These are phyloP conservation scores for Tapirus indicus DNA, from an alignment of 2,797 vertebrate genomes.

Conservation along the genomic window DNA sequence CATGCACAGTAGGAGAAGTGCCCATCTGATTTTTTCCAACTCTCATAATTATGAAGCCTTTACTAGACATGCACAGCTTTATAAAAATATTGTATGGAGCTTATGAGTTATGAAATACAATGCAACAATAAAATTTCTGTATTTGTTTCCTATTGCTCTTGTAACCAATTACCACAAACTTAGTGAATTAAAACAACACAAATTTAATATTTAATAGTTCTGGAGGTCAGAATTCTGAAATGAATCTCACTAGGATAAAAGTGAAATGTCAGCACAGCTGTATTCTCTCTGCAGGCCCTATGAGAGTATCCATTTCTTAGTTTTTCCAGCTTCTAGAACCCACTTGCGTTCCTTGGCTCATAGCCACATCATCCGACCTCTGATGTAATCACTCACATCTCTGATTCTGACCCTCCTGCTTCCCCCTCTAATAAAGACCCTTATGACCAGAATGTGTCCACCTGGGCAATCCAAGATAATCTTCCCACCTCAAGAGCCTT, in stretches of 20 bases:
- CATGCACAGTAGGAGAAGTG: background rate
- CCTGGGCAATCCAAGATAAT: background rate
- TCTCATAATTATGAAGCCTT: background rate
- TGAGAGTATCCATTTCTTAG: background rate
- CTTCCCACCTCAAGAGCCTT: background rate
- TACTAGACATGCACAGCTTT: background rate
- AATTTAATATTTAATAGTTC: too few species aligned
- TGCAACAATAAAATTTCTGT: background rate
- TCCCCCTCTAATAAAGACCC: background rate
- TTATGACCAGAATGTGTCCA: background rate
- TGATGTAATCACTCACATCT: background rate
- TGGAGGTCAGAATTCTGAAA: background rate
- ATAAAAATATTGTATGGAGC: background rate
- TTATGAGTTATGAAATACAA: background rate
- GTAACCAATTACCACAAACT: background rate
- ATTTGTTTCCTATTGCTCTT: background rate
- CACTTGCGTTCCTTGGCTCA: background rate
- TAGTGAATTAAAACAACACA: background rate
- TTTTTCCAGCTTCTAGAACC: background rate
- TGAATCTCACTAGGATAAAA: background rate
- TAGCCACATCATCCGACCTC: background rate
- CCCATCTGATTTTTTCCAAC: background rate
- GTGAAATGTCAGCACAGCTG: background rate
- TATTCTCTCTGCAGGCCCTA: background rate
- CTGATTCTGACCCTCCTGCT: background rate